Conservation (phyloP, 2,888 invertebrate genomes). For the Trimorus sp. region DNA sequence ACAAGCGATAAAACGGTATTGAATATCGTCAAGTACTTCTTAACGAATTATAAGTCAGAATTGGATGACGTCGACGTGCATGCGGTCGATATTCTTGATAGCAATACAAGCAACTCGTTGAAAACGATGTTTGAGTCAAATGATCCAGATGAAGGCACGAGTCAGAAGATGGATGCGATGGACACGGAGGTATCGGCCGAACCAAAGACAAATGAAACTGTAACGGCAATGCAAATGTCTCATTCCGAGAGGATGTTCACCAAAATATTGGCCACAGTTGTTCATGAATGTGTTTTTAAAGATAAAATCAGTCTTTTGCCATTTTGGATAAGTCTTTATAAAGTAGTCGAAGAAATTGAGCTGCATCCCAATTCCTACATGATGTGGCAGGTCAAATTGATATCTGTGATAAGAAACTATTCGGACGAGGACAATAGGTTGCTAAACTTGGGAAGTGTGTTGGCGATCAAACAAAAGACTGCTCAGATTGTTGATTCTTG, state of each 20-base stretch:
- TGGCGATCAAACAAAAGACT: conserved; percentile 85
- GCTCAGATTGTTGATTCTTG: conserved; percentile 83
- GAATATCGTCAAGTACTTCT: conserved; percentile 87
- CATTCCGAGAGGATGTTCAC: conserved; percentile 75
- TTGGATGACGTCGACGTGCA: conserved; percentile 61
- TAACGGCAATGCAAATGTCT: conserved; percentile 62
- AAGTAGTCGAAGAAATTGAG: conserved; percentile 84
- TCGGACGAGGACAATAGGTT: conserved; percentile 81
- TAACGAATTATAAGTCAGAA: conserved; percentile 78
- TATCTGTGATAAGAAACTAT: conserved; percentile 82
- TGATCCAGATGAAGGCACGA: conserved; percentile 57
- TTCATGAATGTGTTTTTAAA: conserved; percentile 91
- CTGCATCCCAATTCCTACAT: conserved; percentile 83
- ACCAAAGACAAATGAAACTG: conserved; percentile 40
- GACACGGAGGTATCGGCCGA: conserved; percentile 66
- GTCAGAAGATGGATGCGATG: conserved; percentile 75
- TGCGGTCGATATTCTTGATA: conserved; percentile 59
- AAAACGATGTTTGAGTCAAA: conserved; percentile 68
- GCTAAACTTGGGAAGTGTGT: conserved; percentile 84
- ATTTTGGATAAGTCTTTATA: conserved; percentile 85
- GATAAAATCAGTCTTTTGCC: conserved; percentile 90
- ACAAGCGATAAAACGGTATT: conserved; percentile 88
- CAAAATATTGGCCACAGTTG: conserved; percentile 82
- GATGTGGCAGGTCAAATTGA: conserved; percentile 89
- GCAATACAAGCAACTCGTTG: conserved; percentile 68